These are phyloP conservation scores for Eufriesea mexicana DNA, from an alignment of 1,140 invertebrate genomes.

Conservation along the genomic window DNA sequence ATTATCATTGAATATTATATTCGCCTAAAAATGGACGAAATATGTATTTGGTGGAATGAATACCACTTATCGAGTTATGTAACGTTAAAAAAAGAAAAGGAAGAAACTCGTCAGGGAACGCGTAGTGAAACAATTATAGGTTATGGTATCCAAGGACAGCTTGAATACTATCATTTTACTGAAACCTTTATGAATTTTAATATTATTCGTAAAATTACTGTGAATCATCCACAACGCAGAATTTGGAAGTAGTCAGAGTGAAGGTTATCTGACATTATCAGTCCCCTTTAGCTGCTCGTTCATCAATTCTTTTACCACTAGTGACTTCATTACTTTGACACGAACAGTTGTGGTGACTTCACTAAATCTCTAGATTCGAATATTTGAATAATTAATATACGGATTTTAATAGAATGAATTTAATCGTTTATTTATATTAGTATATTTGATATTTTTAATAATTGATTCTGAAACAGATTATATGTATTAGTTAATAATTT, in stretches of 20 bases:
- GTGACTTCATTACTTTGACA: conserved; percentile 41
- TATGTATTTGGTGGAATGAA: too few species aligned
- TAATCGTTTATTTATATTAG: neutral
- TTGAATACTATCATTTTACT: too few species aligned
- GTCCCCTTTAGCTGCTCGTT: neutral
- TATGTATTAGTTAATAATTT: too few species aligned
- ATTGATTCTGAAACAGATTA: neutral
- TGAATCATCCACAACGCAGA: neutral
- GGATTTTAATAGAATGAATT: neutral
- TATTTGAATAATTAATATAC: conserved; percentile 18
- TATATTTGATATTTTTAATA: neutral
- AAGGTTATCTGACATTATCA: neutral
- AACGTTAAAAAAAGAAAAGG: too few species aligned
- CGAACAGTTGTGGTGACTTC: neutral
- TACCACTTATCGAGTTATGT: too few species aligned
- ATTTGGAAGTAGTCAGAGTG: neutral
- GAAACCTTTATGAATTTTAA: neutral
- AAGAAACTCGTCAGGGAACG: too few species aligned
- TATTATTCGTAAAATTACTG: neutral
- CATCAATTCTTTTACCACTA: conserved; percentile 7
- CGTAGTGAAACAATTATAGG: too few species aligned
- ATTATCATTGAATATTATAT: too few species aligned
- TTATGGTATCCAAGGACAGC: too few species aligned
- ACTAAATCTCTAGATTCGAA: neutral
- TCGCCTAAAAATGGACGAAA: too few species aligned